phyloP scores from a whole-genome alignment of 2,888 invertebrate species.

The Elegia similella region DNA sequence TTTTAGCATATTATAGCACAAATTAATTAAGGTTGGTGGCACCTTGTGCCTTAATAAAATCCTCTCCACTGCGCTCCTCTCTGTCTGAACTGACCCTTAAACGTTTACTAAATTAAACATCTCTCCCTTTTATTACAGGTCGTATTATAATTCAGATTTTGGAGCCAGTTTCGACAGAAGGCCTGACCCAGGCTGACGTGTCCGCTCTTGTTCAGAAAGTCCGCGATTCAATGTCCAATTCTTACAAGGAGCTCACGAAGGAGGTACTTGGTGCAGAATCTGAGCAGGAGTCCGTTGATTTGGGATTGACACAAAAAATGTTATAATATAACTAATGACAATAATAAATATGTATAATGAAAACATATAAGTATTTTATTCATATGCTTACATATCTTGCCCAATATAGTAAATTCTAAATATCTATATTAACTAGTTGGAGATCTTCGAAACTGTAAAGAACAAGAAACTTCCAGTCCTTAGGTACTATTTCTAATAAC shows the following conservation, averaged over 20 bases:
- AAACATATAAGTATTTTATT: too few species aligned
- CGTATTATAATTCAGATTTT: conserved; percentile 59
- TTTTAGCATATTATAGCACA: background rate
- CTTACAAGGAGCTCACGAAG: conserved; percentile 47
- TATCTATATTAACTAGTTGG: too few species aligned
- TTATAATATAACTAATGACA: background rate
- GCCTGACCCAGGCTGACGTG: conserved; percentile 53
- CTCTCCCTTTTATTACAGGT: conserved; percentile 44
- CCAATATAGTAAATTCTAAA: too few species aligned
- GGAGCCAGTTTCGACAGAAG: conserved; percentile 60
- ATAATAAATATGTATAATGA: too few species aligned
- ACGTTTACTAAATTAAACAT: background rate
- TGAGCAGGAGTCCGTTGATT: background rate
- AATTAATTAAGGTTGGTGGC: too few species aligned
- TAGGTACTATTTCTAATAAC: too few species aligned
- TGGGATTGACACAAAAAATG: background rate
- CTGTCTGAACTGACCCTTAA: too few species aligned
- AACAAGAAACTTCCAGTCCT: too few species aligned
- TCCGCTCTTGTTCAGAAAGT: conserved; percentile 55
- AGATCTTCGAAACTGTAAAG: too few species aligned
- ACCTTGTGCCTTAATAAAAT: too few species aligned
- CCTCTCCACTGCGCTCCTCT: too few species aligned
- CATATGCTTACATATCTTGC: too few species aligned
- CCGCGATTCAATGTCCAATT: conserved; percentile 47
- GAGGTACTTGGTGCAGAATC: conserved; percentile 42